These are phyloP conservation scores for Drosophila melanica DNA, from an alignment of 1,140 invertebrate genomes.

Conservation along the genomic window DNA sequence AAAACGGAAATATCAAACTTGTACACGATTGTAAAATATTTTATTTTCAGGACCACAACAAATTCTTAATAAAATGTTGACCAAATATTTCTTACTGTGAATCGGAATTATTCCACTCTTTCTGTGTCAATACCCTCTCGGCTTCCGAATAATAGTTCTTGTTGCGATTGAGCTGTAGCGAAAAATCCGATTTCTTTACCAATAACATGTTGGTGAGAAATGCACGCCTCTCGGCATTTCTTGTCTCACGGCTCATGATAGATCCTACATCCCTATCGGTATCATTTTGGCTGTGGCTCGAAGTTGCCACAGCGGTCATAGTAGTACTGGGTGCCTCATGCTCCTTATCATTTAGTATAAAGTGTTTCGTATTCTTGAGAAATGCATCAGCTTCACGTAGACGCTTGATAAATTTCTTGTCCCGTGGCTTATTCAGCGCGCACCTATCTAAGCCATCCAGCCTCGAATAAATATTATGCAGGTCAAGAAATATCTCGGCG, in stretches of 20 bases:
- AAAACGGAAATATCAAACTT: too few species aligned
- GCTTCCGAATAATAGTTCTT: constrained; percentile 27
- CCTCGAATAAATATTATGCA: constrained; percentile 56
- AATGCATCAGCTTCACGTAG: constrained; percentile 35
- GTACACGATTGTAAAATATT: background rate
- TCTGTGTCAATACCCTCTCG: background rate
- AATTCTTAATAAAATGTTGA: background rate
- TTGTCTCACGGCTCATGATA: too few species aligned
- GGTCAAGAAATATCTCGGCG: constrained; percentile 52
- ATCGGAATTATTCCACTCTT: background rate
- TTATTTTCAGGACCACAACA: background rate
- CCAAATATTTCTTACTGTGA: background rate
- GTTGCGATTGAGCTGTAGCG: constrained; percentile 40
- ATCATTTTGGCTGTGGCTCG: background rate
- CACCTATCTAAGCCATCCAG: constrained; percentile 17
- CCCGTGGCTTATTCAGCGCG: background rate
- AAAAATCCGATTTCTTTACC: constrained; percentile 43
- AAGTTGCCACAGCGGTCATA: background rate
- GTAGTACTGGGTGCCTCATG: background rate
- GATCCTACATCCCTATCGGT: background rate
- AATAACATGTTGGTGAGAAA: constrained; percentile 41
- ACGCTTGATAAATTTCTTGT: constrained; percentile 7
- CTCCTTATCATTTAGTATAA: constrained; percentile 25
- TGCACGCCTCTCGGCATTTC: background rate
- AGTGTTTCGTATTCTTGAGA: constrained; percentile 26